phyloP scores from a whole-genome alignment of 2,888 invertebrate species.

The Chrysolina americana region DNA sequence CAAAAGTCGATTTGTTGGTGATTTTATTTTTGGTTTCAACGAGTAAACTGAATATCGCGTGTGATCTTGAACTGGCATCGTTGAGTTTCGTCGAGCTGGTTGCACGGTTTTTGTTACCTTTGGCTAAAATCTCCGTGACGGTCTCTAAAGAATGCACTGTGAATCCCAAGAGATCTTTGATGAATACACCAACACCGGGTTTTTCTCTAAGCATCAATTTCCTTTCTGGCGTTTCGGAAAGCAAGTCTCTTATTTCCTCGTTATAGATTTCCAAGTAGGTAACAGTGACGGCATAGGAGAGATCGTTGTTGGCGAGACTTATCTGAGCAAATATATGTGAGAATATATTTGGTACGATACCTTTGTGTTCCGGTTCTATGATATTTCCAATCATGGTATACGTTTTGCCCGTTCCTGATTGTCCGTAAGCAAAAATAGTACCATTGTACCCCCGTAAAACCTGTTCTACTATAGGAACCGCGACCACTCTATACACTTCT shows the following conservation, averaged over 20 bases:
- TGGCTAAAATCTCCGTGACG: conserved; percentile 92
- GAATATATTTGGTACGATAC: conserved; percentile 97
- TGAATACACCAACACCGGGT: conserved; percentile 95
- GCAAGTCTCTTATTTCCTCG: conserved; percentile 94
- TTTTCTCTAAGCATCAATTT: conserved; percentile 93
- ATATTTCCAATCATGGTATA: conserved; percentile 96
- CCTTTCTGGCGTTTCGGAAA: conserved; percentile 76
- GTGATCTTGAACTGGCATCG: conserved; percentile 92
- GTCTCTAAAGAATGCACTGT: conserved; percentile 97
- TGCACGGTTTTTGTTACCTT: conserved; percentile 93
- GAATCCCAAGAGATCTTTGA: conserved; percentile 93
- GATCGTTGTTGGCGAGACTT: conserved; percentile 83
- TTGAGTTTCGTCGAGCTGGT: conserved; percentile 92
- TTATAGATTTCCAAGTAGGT: conserved; percentile 98
- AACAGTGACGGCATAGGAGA: conserved; percentile 92
- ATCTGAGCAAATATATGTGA: conserved; percentile 98
- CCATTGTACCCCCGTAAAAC: conserved; percentile 96
- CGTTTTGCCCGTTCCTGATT: conserved; percentile 96
- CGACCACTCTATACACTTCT: conserved; percentile 94
- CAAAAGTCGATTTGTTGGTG: conserved; percentile 85
- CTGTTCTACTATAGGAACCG: conserved; percentile 94
- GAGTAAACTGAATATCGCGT: conserved; percentile 97
- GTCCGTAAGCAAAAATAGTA: conserved; percentile 87
- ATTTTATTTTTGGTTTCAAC: conserved; percentile 92
- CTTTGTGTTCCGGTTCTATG: conserved; percentile 86